These are phyloP conservation scores for Saturnia pavonia DNA, from an alignment of 2,888 invertebrate species.

Conservation along the genomic window DNA sequence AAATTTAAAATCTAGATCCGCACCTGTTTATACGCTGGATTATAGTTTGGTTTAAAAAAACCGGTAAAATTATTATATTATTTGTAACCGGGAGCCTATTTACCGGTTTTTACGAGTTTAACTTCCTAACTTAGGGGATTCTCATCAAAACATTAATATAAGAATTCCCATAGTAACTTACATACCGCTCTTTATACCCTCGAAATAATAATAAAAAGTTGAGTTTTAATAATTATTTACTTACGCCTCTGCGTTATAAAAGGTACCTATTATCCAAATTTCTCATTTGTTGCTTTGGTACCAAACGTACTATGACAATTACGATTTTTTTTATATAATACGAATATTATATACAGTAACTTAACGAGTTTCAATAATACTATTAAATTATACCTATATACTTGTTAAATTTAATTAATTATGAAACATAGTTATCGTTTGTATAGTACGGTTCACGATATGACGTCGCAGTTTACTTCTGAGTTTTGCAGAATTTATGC, in stretches of 20 bases:
- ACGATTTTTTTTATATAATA: not conserved
- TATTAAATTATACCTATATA: not conserved
- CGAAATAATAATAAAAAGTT: not conserved
- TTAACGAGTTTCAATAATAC: not conserved
- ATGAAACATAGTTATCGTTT: not conserved
- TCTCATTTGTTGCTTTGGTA: not conserved
- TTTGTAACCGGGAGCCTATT: not conserved
- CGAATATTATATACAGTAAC: not conserved
- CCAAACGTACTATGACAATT: too few relatives aligned
- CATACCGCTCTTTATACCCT: not conserved
- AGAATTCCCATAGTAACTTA: too few relatives aligned
- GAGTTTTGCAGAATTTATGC: constrained; percentile 6
- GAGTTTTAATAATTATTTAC: too few relatives aligned
- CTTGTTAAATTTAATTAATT: not conserved
- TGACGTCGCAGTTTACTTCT: constrained; percentile 2
- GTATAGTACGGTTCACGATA: not conserved
- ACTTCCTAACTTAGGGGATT: not conserved
- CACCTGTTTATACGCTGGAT: too few relatives aligned
- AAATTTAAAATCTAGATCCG: too few relatives aligned
- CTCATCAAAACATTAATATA: too few relatives aligned
- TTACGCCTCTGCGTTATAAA: not conserved
- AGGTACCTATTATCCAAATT: not conserved
- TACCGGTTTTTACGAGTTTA: not conserved
- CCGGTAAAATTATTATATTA: not conserved
- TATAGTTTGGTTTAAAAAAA: not conserved